Conservation (phyloP, 1,140 invertebrate species). For the Rhagoletis zephyria region DNA sequence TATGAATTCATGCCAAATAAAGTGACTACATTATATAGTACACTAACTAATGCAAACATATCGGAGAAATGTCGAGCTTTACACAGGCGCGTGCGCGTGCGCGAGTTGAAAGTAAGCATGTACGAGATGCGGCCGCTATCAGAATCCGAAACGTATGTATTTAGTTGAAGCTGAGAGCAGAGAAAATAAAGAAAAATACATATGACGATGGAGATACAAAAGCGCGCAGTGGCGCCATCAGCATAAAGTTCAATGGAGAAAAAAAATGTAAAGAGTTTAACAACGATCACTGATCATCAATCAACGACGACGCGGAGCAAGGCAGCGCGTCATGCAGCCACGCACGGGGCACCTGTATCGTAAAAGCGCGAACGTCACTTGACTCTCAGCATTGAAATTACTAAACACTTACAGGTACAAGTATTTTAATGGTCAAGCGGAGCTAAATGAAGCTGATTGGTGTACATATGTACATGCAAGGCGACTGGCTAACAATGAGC, state of each 20-base stretch:
- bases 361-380: conserved; percentile 18
- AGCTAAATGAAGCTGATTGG: not conserved
- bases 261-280: conserved; percentile 23
- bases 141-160: not conserved
- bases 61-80: not conserved
- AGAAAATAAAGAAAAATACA: not conserved
- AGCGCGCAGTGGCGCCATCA: conserved; percentile 1
- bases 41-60: not conserved
- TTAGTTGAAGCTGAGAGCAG: not conserved
- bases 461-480: too few species aligned
- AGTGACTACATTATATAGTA: conserved; percentile 24
- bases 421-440: not conserved
- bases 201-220: not conserved
- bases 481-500: not conserved
- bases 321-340: not conserved
- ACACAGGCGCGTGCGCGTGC: not conserved
- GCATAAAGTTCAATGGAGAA: not conserved
- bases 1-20: conserved; percentile 46
- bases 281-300: not conserved
- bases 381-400: conserved; percentile 19
- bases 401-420: not conserved
- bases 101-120: not conserved
- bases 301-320: not conserved
- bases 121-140: not conserved
- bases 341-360: not conserved